Evolutionary conservation across 2,888 invertebrate genomes (phyloP).

Genomic region (Pterostichus niger): DNA sequence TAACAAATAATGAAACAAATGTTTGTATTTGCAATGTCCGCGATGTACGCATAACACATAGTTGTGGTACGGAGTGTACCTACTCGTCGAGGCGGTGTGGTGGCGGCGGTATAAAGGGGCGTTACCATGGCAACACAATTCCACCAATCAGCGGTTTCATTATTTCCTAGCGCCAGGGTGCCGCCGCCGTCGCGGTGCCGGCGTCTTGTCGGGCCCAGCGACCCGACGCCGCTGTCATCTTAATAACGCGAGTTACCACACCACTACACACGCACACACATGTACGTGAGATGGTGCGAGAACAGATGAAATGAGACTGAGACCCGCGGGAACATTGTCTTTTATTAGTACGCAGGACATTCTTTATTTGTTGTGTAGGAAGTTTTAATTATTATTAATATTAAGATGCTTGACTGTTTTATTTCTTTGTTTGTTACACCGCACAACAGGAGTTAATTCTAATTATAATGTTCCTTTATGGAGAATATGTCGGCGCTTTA

Average conservation of each 20-base stretch:
- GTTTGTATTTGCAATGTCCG: neutral
- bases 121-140: slow-evolving; percentile 76
- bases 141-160: slow-evolving; percentile 76
- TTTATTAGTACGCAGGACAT: too few species aligned
- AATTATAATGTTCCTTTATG: too few species aligned
- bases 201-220: neutral
- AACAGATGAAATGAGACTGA: neutral
- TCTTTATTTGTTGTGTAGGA: too few species aligned
- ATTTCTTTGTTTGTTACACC: too few species aligned
- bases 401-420: too few species aligned
- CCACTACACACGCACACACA: neutral
- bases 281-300: neutral
- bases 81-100: slow-evolving; percentile 50
- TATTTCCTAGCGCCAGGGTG: slow-evolving; percentile 72
- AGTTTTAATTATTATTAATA: too few species aligned
- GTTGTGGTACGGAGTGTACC: slow-evolving; percentile 69
- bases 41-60: neutral
- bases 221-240: slow-evolving; percentile 34
- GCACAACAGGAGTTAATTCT: too few species aligned
- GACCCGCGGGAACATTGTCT: too few species aligned
- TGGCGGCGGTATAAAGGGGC: slow-evolving; percentile 73
- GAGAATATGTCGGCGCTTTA: too few species aligned
- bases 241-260: slow-evolving; percentile 26
- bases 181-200: too few species aligned
- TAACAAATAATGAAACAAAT: too few species aligned